These are phyloP conservation scores for Phrynocephalus versicolor DNA, from an alignment of 2,113 vertebrate genomes.

Conservation along the genomic window DNA sequence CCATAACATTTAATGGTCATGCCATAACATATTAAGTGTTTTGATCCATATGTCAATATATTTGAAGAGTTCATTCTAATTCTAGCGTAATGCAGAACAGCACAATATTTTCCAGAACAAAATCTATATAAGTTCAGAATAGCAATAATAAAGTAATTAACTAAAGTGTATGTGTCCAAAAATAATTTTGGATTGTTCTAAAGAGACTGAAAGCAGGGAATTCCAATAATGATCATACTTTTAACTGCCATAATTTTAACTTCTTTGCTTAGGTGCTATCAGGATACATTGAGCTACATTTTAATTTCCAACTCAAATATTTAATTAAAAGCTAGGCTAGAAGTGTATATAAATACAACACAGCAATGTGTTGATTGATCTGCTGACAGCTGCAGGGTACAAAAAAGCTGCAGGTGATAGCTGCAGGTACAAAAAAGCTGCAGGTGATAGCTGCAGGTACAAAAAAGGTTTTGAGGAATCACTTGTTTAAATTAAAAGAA, in stretches of 20 bases:
- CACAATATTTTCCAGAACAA: constrained; percentile 1
- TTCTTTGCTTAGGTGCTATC: neutral
- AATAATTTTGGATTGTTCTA: constrained; percentile 40
- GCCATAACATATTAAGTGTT: neutral
- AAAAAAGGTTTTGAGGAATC: constrained; percentile 46
- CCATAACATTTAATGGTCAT: neutral
- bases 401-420: too few relatives aligned
- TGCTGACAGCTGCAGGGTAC: constrained; percentile 82
- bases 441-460: constrained; percentile 79
- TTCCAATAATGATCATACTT: constrained; percentile 50
- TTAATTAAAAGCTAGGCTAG: constrained; percentile 68
- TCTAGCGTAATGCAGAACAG: neutral
- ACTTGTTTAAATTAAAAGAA: constrained; percentile 55
- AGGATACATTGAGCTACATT: constrained; percentile 28
- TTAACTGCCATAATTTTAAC: neutral
- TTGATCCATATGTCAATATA: neutral
- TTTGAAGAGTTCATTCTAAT: neutral
- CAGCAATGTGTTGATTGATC: constrained; percentile 70
- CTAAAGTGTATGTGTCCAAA: neutral
- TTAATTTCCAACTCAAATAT: constrained; percentile 52
- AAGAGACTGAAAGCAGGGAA: constrained; percentile 45
- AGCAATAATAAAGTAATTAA: neutral
- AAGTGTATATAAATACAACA: constrained; percentile 71
- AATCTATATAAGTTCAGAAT: neutral
- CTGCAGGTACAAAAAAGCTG: too few relatives aligned